Evolutionary conservation across 2,888 invertebrate genomes (phyloP).

Genomic region (Lasius platythorax): DNA sequence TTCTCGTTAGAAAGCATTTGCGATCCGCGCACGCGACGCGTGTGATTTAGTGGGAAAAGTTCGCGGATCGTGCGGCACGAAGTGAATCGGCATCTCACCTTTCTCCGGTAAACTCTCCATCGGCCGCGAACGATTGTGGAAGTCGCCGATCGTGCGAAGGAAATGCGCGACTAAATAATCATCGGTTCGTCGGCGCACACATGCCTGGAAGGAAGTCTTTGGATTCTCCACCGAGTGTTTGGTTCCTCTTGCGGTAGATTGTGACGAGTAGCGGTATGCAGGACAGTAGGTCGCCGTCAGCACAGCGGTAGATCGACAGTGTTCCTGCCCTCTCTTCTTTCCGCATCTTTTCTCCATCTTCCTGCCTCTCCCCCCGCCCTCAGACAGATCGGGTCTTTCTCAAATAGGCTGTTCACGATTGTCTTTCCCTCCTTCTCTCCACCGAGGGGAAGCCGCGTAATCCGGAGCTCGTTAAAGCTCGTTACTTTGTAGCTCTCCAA

Average conservation of each 20-base stretch:
- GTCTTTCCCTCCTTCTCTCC: neutral
- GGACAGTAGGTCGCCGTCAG: slow-evolving; percentile 81
- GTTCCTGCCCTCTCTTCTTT: slow-evolving; percentile 13
- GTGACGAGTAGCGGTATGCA: slow-evolving; percentile 76
- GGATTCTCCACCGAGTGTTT: neutral
- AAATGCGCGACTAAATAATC: slow-evolving; percentile 45
- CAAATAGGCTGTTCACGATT: neutral
- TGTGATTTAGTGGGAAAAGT: slow-evolving; percentile 48
- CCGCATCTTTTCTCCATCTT: slow-evolving; percentile 37
- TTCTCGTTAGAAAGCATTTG: slow-evolving; percentile 37
- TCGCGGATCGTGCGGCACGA: slow-evolving; percentile 49
- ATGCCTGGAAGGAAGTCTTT: slow-evolving; percentile 13
- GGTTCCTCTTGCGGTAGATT: neutral
- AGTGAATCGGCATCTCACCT: slow-evolving; percentile 38
- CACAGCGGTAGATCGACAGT: slow-evolving; percentile 24
- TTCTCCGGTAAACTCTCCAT: slow-evolving; percentile 41
- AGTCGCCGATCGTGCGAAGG: neutral
- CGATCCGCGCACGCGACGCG: neutral
- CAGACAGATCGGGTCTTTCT: slow-evolving; percentile 16
- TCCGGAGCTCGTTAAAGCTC: neutral
- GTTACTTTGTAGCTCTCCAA: neutral
- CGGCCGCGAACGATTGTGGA: slow-evolving; percentile 15
- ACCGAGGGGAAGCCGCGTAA: neutral
- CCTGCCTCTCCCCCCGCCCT: neutral
- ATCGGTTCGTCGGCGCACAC: neutral